Evolutionary conservation across 2,113 vertebrate species (phyloP), one percentile per base, ranked within the genome.

Genomic region (Lota lota): DNA sequence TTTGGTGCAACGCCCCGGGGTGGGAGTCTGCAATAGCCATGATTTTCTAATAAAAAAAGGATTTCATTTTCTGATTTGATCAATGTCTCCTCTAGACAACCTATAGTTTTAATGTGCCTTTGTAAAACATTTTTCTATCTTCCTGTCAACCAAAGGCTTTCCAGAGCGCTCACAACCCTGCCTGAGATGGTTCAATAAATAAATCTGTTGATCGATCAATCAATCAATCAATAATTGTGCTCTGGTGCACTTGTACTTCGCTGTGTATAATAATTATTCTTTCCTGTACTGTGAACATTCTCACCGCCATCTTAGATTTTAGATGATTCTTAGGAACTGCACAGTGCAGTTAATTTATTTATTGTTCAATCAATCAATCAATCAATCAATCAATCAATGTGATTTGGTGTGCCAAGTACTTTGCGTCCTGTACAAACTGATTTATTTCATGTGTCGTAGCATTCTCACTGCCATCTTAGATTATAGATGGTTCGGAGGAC

Each of bases 1-100:
- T 71, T 6, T 57, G 57, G 15, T 70, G 8, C 33, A 1, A 17
- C 10, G 2, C n/a, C 17, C 73, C 28, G 56, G 1, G 14, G 40
- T 65, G 69, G 67, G 63, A 59, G 40, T 6, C 57, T 22, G 75
- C 70, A 58, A 71, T 65, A 18, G 40, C 40, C 66, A 78, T 78
- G 64, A 61, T 59, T 28, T 68, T 70, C 57, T 66, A 67, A 72
- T 75, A 61, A 64, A 24, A 74, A 82, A 68, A 68, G 28, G 3
- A 78, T 77, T 77, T 70, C 12, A 81, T 81, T 84, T 80, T 78
- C 76, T 84, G 76, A 85, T 78, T 61, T 66, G 68, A 82, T 81
- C 70, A 63, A 28, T 78, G 66, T 58, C 60, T 7, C 69, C 54
- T 56, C 62, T 21, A 54, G 47, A 64, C 50, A 53, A 67, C 40